Conservation (phyloP, 2,888 invertebrate species). For the Cistogaster globosa region DNA sequence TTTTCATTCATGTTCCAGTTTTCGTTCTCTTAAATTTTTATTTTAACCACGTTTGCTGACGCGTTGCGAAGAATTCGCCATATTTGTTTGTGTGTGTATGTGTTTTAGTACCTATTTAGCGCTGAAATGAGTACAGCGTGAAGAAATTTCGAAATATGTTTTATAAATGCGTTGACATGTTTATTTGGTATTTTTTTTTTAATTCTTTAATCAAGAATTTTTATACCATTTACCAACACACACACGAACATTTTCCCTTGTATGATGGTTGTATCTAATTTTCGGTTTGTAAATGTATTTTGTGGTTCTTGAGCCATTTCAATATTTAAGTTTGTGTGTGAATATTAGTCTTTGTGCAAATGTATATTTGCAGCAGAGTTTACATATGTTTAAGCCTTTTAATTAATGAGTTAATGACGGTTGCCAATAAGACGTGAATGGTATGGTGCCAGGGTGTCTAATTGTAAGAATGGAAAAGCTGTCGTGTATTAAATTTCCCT, state of each 20-base stretch:
- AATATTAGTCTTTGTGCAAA: neutral
- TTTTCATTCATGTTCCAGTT: neutral
- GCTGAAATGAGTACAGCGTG: conserved; percentile 37
- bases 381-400: conserved; percentile 68
- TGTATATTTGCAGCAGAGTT: conserved; percentile 18
- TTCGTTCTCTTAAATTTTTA: conserved; percentile 27
- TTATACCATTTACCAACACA: conserved; percentile 14
- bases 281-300: conserved; percentile 58
- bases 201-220: conserved; percentile 5
- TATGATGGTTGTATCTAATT: conserved; percentile 16
- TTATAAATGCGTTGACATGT: conserved; percentile 69
- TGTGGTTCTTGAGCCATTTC: conserved; percentile 34
- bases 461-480: neutral
- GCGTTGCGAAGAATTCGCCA: conserved; percentile 57
- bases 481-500: conserved; percentile 13
- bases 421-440: conserved; percentile 27
- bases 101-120: conserved; percentile 25
- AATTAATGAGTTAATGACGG: conserved; percentile 70
- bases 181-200: conserved; percentile 50
- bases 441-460: conserved; percentile 13
- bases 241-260: neutral
- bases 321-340: neutral
- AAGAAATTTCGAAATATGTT: conserved; percentile 68
- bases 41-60: conserved; percentile 55
- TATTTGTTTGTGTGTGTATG: conserved; percentile 13